These are phyloP conservation scores for Vidua macroura DNA, from an alignment of 2,113 vertebrate genomes.

Conservation along the genomic window DNA sequence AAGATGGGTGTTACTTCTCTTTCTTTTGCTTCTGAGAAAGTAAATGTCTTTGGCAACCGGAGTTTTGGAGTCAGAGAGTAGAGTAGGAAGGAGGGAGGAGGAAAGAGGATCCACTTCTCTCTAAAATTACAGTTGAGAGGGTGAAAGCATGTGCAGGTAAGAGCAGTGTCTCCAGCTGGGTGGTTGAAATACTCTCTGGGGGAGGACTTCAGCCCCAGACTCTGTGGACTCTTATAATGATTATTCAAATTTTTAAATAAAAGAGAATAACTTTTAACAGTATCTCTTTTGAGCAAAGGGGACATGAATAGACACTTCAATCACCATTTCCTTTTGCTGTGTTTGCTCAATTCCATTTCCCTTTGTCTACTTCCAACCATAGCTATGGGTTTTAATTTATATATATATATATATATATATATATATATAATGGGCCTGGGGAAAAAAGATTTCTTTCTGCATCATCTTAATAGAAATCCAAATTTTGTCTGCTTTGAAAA, in stretches of 20 bases:
- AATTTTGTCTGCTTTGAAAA: neutral
- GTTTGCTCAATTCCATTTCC: neutral
- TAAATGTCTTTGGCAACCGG: neutral
- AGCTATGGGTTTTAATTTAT: neutral
- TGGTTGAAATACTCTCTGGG: neutral
- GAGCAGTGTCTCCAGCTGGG: neutral
- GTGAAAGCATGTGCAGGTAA: neutral
- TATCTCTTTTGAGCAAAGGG: neutral
- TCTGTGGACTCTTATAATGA: neutral
- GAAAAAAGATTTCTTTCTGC: neutral
- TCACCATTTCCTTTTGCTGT: neutral
- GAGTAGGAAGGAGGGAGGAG: neutral
- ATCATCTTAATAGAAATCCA: neutral
- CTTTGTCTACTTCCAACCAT: neutral
- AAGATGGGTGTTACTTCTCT: neutral
- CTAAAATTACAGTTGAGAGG: neutral
- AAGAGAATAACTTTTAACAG: neutral
- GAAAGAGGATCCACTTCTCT: neutral
- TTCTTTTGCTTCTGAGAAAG: neutral
- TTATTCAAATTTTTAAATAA: neutral
- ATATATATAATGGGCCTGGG: neutral
- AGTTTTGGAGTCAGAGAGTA: neutral
- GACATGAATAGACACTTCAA: neutral
- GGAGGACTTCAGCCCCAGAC: neutral
- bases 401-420: too few relatives aligned